Conservation (phyloP, 2,888 invertebrate species). For the Eilema sororculum region DNA sequence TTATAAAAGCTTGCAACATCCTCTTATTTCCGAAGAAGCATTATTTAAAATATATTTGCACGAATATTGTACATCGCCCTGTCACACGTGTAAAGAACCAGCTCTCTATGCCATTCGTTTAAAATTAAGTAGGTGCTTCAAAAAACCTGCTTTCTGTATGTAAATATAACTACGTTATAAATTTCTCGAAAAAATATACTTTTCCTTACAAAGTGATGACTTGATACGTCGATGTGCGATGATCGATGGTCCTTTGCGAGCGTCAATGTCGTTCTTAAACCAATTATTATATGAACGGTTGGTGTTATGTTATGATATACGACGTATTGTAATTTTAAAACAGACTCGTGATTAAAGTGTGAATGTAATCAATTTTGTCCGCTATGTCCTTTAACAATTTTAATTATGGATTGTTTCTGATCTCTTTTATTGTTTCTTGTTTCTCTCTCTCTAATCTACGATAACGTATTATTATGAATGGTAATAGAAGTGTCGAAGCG, state of each 20-base stretch:
- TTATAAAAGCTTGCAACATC: not conserved
- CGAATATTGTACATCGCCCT: not conserved
- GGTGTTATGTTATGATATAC: slow-evolving; percentile 37
- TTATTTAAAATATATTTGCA: not conserved
- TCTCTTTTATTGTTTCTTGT: too few species aligned
- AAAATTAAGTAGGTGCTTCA: not conserved
- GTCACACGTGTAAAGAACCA: not conserved
- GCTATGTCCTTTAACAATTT: slow-evolving; percentile 16
- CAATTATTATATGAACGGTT: slow-evolving; percentile 33
- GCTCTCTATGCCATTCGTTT: not conserved
- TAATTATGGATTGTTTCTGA: slow-evolving; percentile 9
- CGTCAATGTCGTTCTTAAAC: slow-evolving; percentile 34
- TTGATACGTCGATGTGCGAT: slow-evolving; percentile 23
- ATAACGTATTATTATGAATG: too few species aligned
- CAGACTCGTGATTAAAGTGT: slow-evolving; percentile 27
- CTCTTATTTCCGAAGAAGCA: not conserved
- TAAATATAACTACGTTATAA: slow-evolving; percentile 4
- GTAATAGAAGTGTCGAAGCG: too few species aligned
- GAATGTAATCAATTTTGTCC: slow-evolving; percentile 34
- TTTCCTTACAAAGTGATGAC: slow-evolving; percentile 35
- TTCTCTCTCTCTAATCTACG: too few species aligned
- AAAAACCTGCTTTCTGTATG: not conserved
- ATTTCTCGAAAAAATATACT: slow-evolving; percentile 1
- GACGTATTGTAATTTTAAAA: slow-evolving; percentile 27
- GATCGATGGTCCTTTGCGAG: slow-evolving; percentile 35